These are phyloP conservation scores for Chymomyza caudatula DNA, from an alignment of 2,888 invertebrate species.

Conservation along the genomic window DNA sequence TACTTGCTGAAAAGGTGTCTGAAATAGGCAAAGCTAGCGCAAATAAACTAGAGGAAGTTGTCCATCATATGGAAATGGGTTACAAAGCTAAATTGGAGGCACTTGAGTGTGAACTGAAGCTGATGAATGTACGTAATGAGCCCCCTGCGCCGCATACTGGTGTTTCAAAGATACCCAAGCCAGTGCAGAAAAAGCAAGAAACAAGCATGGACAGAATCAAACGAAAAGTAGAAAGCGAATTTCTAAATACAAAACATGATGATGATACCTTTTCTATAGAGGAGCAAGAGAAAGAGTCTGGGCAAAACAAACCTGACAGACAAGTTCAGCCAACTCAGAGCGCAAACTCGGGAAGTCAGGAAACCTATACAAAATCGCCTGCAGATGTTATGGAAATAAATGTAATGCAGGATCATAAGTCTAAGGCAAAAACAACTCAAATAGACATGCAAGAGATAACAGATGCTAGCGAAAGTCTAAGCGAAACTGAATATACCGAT, in stretches of 20 bases:
- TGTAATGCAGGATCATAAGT: background rate
- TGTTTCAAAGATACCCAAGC: conserved; percentile 56
- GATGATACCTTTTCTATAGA: conserved; percentile 62
- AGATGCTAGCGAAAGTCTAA: conserved; percentile 65
- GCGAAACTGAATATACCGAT: conserved; percentile 43
- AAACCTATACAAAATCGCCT: conserved; percentile 33
- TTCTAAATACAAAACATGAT: conserved; percentile 41
- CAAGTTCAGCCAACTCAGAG: conserved; percentile 25
- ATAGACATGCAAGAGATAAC: conserved; percentile 44
- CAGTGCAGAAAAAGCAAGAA: conserved; percentile 28
- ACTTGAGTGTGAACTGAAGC: conserved; percentile 60
- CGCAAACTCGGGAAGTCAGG: conserved; percentile 44
- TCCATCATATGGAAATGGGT: conserved; percentile 62
- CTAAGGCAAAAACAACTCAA: background rate
- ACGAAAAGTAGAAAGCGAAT: conserved; percentile 52
- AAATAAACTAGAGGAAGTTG: conserved; percentile 62
- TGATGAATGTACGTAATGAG: conserved; percentile 22
- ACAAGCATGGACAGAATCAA: conserved; percentile 45
- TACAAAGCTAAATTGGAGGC: conserved; percentile 66
- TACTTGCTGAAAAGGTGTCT: conserved; percentile 63
- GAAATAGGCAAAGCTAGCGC: conserved; percentile 67
- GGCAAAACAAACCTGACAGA: background rate
- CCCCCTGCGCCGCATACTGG: background rate
- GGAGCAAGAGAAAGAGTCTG: conserved; percentile 21
- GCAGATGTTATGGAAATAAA: background rate